These are phyloP conservation scores for Congeria kusceri DNA, from an alignment of 2,888 invertebrate species.

Conservation along the genomic window DNA sequence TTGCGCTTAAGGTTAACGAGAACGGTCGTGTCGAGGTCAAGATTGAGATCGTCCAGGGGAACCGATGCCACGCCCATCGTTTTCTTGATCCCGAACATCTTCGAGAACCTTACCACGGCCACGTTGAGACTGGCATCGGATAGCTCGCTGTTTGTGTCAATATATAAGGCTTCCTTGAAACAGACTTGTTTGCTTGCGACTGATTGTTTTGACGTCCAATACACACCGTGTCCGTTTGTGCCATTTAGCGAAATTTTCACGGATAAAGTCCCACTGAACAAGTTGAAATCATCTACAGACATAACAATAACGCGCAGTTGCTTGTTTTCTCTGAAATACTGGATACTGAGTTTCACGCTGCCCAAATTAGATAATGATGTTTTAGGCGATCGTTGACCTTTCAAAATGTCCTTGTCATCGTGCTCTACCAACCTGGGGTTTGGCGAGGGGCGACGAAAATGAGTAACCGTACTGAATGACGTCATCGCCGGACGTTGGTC, in stretches of 20 bases:
- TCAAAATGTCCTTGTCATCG: no score
- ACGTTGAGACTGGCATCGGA: not conserved
- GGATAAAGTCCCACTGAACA: not conserved
- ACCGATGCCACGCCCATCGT: not conserved
- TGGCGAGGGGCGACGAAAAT: no score
- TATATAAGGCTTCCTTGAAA: not conserved
- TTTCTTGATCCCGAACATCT: not conserved
- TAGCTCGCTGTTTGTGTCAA: not conserved
- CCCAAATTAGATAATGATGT: not conserved
- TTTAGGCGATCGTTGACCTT: no score
- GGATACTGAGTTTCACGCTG: not conserved
- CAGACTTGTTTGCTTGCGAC: not conserved
- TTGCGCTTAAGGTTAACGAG: not conserved
- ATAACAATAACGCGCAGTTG: not conserved
- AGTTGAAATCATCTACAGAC: not conserved
- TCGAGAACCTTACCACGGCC: not conserved
- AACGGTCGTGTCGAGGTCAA: not conserved
- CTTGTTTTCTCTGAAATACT: conserved; percentile 2
- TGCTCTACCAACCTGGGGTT: no score
- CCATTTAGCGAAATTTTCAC: not conserved
- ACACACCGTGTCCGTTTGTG: not conserved
- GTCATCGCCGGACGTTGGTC: no score
- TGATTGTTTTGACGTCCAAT: not conserved
- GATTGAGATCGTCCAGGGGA: not conserved
- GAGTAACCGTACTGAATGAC: no score